Evolutionary conservation across 2,888 invertebrate genomes (phyloP).

Genomic region (Drosophila mercatorum): DNA sequence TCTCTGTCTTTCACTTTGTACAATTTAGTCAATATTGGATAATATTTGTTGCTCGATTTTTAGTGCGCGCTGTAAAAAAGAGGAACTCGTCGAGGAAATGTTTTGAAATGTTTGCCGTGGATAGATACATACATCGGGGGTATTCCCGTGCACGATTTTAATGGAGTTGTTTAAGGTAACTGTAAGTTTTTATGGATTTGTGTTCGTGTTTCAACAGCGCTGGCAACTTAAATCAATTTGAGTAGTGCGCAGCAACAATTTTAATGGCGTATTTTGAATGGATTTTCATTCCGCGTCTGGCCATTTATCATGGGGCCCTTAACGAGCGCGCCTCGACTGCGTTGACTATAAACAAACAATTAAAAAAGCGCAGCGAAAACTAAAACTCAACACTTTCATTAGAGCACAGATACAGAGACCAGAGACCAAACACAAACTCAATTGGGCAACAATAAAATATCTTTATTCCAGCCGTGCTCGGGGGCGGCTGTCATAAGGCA

Average conservation of each 20-base stretch:
- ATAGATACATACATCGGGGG: constrained; percentile 14
- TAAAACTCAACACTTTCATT: constrained; percentile 79
- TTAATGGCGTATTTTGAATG: constrained; percentile 70
- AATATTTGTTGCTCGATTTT: constrained; percentile 51
- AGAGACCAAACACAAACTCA: constrained; percentile 44
- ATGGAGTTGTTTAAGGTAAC: constrained; percentile 72
- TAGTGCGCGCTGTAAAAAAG: constrained; percentile 47
- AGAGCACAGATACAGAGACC: constrained; percentile 17
- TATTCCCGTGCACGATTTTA: constrained; percentile 41
- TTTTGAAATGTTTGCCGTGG: constrained; percentile 62
- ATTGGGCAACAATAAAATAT: constrained; percentile 77
- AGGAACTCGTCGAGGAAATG: constrained; percentile 43
- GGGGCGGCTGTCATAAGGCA: constrained; percentile 55
- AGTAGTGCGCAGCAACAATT: constrained; percentile 50
- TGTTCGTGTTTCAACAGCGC: constrained; percentile 60
- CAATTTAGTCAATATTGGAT: constrained; percentile 34
- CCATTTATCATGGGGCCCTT: constrained; percentile 72
- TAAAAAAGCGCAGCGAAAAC: constrained; percentile 72
- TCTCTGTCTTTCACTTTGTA: background rate
- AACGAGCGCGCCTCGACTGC: constrained; percentile 58
- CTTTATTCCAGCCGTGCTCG: constrained; percentile 34
- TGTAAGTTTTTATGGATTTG: constrained; percentile 65
- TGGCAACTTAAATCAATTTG: constrained; percentile 73
- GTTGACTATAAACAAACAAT: constrained; percentile 79
- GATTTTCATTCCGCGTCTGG: constrained; percentile 61